Conservation (phyloP, 2,113 vertebrate genomes). For the Hydrolagus affinis region DNA sequence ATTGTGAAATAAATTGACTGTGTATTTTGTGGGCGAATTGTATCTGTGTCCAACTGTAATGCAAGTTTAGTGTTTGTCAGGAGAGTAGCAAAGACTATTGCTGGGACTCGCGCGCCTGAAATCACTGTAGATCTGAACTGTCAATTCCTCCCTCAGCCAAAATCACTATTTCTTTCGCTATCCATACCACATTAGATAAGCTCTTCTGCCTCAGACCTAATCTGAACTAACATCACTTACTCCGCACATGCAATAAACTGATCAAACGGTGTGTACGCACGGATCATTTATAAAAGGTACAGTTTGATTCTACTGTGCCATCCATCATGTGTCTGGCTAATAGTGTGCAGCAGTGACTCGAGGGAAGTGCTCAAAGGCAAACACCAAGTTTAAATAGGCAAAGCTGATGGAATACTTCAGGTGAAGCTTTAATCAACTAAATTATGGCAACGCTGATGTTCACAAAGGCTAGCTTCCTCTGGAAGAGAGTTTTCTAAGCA, state of each 20-base stretch:
- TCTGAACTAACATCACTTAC: slow-evolving; percentile 10
- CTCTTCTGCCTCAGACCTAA: background rate
- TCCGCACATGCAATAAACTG: background rate
- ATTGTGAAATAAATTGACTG: too few relatives aligned
- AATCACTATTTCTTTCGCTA: background rate
- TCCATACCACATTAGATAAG: too few relatives aligned
- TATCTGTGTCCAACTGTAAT: too few relatives aligned
- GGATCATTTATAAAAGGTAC: background rate
- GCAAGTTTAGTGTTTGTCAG: background rate
- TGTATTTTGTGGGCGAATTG: background rate
- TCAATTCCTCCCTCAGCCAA: background rate
- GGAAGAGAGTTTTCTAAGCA: background rate
- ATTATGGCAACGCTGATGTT: background rate
- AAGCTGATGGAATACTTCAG: background rate
- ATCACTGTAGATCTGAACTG: background rate
- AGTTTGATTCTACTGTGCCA: background rate
- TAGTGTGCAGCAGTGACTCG: background rate
- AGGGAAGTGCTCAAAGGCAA: background rate
- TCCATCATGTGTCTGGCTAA: background rate
- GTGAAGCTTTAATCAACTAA: background rate
- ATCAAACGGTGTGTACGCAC: background rate
- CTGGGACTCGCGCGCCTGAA: background rate
- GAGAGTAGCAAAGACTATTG: background rate
- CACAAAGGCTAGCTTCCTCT: background rate
- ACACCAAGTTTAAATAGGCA: background rate